Base-by-base conservation (phyloP, 2,888 invertebrate genomes). In the Margaritifera margaritifera region DNA sequence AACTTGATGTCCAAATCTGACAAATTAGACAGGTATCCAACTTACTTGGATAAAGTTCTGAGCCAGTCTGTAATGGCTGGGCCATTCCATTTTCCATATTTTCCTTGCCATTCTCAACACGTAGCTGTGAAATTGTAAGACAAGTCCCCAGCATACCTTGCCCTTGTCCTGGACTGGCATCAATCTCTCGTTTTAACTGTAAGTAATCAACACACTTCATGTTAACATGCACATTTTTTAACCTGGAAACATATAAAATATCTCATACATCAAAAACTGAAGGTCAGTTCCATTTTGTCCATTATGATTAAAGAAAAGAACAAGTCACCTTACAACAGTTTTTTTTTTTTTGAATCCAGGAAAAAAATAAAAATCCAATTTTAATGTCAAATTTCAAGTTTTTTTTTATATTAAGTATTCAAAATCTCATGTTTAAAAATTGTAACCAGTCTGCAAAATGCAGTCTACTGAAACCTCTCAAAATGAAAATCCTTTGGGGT, bases 161-260 rank as follows among this genome's bases (percentile, higher is more conserved):
- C 22, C 72, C 76, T 11, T 73, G 73, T 27, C 72, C 76, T 6
- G 71, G 63, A 51, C 62, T 24, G 52, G 77, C 73, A 71, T 80
- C 81, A 1, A 72, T 79, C 27, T 85, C 85, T 51, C 83, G 80
- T 79, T 85, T 85, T 74, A 86, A 65, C 86, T 86, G 76, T 22
- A 78, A 76, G 18, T 62, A 56, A 51, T 42, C 42, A 42, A 42
- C 42, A 42, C n/a, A 15, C 15, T 42, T 25, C 60, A 56, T 24
- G 24, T 8, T 25, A 18, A 62, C 11, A n/a, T 6, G 5, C 27
- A 62, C 19, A 62, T 20, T 27, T 62, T 20, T 56, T 18, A 20
- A 56, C 19, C n/a, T n/a, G n/a, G 11, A 22, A 64, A 25, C 64
- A 56, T 22, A 55, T 22, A 55, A 57, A 20, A 50, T n/a, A n/a